A percentile compares a stretch with the other conserved stretches of the same genome.
Conservation (phyloP, 2,113 vertebrate species). For the Myotis davidii region DNA sequence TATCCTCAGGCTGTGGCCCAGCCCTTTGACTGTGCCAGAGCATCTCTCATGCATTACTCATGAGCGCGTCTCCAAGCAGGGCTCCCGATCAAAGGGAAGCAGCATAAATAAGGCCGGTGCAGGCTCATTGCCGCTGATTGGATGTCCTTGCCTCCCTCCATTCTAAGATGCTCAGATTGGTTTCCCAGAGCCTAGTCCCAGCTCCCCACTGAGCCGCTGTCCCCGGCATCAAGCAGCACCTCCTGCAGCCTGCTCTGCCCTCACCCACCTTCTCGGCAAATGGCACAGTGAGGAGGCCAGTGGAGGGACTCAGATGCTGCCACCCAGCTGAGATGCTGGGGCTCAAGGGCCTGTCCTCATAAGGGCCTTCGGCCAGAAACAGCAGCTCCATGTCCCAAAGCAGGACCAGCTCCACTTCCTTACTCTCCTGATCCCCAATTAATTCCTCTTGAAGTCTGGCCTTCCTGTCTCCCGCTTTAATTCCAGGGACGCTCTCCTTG, state of each 20-base stretch:
- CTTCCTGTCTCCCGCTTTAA: not conserved
- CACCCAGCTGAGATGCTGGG: not conserved
- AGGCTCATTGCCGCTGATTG: conserved; percentile 68
- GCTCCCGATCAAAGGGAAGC: conserved; percentile 78
- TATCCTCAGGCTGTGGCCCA: conserved; percentile 53
- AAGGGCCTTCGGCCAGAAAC: not conserved
- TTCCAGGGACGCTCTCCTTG: not conserved
- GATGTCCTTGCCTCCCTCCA: conserved; percentile 57
- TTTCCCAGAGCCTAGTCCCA: conserved; percentile 52
- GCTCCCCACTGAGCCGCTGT: conserved; percentile 55
- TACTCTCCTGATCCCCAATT: not conserved
- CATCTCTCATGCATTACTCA: conserved; percentile 76
- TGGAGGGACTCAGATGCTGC: not conserved
- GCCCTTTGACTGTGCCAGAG: conserved; percentile 64
- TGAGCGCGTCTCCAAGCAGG: conserved; percentile 74
- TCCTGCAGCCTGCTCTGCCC: not conserved
- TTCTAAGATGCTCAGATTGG: conserved; percentile 64
- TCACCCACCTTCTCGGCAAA: not conserved
- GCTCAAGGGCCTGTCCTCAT: not conserved
- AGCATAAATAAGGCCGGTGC: conserved; percentile 64
- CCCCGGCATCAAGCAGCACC: conserved; percentile 50
- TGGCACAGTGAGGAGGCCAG: not conserved
- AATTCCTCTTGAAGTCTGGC: not conserved
- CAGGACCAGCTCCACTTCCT: not conserved
- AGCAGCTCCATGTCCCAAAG: not conserved